Percentiles rank a stretch among this genome's conserved stretches.
These are phyloP conservation scores for Onychostruthus taczanowskii DNA, from an alignment of 2,113 vertebrate genomes.

Conservation along the genomic window DNA sequence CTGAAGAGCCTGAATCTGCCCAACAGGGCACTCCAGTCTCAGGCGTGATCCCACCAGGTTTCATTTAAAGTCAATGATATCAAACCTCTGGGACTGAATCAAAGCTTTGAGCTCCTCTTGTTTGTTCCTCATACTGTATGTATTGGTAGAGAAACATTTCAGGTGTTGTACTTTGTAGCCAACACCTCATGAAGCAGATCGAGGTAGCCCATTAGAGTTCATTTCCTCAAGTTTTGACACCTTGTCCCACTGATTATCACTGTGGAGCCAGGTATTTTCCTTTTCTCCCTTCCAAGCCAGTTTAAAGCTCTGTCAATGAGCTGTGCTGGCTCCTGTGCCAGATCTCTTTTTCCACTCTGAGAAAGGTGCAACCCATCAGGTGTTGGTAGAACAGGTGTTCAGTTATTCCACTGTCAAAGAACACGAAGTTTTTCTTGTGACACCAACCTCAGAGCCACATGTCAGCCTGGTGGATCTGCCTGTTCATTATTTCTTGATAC, in stretches of 20 bases:
- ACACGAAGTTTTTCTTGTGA: background rate
- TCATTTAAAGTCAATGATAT: background rate
- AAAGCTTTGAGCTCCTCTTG: background rate
- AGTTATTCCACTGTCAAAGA: accelerated
- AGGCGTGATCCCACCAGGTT: background rate
- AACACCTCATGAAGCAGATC: background rate
- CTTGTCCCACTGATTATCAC: accelerated
- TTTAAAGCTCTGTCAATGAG: background rate
- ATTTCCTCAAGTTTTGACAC: background rate
- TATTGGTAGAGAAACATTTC: background rate
- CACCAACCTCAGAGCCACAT: background rate
- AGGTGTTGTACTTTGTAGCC: background rate
- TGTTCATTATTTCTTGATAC: background rate
- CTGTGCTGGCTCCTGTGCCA: background rate
- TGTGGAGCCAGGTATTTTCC: accelerated
- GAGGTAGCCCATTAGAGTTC: background rate
- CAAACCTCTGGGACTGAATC: background rate
- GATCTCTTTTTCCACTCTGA: background rate
- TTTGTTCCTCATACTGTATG: background rate
- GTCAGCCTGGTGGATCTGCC: background rate
- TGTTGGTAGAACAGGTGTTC: background rate
- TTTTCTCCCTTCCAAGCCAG: background rate
- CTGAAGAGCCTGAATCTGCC: background rate
- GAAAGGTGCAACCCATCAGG: background rate
- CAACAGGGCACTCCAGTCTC: background rate